Percentiles rank a stretch among this genome's conserved stretches.
phyloP scores from a whole-genome alignment of 2,113 vertebrate species.

The Tupaia tana region DNA sequence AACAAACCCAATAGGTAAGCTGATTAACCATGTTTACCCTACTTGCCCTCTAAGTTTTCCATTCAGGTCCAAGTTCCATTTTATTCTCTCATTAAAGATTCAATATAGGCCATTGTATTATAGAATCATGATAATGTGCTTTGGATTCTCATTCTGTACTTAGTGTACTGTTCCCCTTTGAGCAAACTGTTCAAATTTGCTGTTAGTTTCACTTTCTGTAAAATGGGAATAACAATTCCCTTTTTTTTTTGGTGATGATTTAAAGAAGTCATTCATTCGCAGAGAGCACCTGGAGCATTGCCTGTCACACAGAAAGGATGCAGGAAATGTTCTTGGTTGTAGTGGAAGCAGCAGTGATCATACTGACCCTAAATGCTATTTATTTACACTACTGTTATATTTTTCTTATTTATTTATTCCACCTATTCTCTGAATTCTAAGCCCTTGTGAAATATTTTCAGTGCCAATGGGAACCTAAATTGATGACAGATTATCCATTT shows the following conservation, averaged over 20 bases:
- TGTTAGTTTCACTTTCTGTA: not conserved
- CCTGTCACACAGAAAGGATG: rapidly evolving
- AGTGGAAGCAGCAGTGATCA: not conserved
- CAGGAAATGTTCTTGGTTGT: not conserved
- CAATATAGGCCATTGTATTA: not conserved
- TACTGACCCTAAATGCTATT: not conserved
- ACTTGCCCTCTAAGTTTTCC: not conserved
- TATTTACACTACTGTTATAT: not conserved
- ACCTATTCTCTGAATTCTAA: not conserved
- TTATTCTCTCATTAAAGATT: not conserved
- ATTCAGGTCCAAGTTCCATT: not conserved
- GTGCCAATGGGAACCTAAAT: not conserved
- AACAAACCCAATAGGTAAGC: not conserved
- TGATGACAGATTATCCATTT: not conserved
- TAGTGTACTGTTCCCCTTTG: not conserved
- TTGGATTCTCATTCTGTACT: not conserved
- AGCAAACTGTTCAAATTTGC: not conserved
- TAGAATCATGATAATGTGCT: not conserved
- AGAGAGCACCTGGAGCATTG: not conserved
- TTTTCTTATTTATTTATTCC: not conserved
- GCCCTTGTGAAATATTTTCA: not conserved
- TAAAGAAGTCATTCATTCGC: not conserved
- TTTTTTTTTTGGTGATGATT: not conserved
- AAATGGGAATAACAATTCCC: not conserved
- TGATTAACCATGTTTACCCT: not conserved